These are phyloP conservation scores for Brachylomia viminalis DNA, from an alignment of 2,888 invertebrate genomes.

Conservation along the genomic window DNA sequence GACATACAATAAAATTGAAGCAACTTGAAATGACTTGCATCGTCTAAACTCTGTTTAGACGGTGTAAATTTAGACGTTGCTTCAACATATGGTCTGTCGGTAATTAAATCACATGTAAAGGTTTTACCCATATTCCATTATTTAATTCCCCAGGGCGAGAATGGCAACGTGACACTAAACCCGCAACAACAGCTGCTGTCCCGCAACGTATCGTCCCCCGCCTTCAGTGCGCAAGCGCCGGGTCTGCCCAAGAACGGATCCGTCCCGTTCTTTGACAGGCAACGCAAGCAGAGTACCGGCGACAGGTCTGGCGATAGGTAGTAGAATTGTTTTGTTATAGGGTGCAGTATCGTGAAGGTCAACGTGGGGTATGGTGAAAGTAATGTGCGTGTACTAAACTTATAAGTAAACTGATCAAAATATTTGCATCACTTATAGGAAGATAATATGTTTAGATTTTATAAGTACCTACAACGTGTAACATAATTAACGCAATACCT, in stretches of 20 bases:
- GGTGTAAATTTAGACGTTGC: too few species aligned
- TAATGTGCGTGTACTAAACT: constrained; percentile 27
- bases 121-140: not conserved
- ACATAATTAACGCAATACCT: too few species aligned
- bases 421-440: not conserved
- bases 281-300: constrained; percentile 95
- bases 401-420: not conserved
- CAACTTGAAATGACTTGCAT: not conserved
- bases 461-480: too few species aligned
- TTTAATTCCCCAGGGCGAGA: constrained; percentile 76
- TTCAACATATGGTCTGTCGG: not conserved
- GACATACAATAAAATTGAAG: not conserved
- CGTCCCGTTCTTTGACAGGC: constrained; percentile 96
- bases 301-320: constrained; percentile 91
- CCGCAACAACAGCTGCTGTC: constrained; percentile 90
- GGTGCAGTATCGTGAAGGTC: constrained; percentile 52
- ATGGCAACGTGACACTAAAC: constrained; percentile 74
- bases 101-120: not conserved
- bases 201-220: constrained; percentile 96
- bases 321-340: constrained; percentile 65
- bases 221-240: constrained; percentile 93
- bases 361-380: constrained; percentile 26
- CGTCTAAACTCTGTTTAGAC: not conserved
- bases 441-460: not conserved
- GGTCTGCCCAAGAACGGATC: constrained; percentile 96